phyloP scores from a whole-genome alignment of 2,797 vertebrate genomes.

The Ambastaia sidthimunki region DNA sequence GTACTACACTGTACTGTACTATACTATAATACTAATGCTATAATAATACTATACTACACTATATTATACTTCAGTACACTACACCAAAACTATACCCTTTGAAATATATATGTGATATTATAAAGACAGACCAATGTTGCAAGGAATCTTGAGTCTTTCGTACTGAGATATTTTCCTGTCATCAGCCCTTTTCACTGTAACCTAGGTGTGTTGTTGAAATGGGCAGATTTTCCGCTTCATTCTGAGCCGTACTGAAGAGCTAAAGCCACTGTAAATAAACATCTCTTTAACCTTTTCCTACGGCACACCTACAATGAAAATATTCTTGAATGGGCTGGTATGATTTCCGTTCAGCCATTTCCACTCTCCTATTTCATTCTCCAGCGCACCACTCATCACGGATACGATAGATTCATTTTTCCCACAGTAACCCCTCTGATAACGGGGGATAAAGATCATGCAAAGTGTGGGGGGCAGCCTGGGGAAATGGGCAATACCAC shows the following conservation, averaged over 20 bases:
- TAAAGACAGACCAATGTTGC: no score
- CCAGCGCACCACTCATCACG: constrained; percentile 31
- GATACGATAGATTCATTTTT: constrained; percentile 28
- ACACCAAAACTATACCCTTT: no score
- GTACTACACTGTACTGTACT: no score
- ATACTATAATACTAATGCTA: no score
- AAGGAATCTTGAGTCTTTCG: no score
- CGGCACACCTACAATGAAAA: constrained; percentile 77
- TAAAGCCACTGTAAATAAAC: constrained; percentile 62
- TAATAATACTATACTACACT: no score
- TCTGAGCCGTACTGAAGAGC: constrained; percentile 43
- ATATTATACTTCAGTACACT: no score
- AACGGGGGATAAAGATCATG: constrained; percentile 67
- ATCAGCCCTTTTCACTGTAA: not conserved
- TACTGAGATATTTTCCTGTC: not conserved
- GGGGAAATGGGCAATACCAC: constrained; percentile 52
- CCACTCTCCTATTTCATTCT: constrained; percentile 61
- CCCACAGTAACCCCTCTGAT: constrained; percentile 37
- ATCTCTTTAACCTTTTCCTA: constrained; percentile 62
- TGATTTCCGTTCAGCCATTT: constrained; percentile 67
- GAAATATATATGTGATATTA: no score
- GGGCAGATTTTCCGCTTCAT: constrained; percentile 49
- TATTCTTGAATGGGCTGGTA: constrained; percentile 65
- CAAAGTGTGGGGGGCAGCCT: constrained; percentile 66
- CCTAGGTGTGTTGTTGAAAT: constrained; percentile 24